phyloP scores from a whole-genome alignment of 2,797 vertebrate genomes.

The Basileuterus tristriatus region DNA sequence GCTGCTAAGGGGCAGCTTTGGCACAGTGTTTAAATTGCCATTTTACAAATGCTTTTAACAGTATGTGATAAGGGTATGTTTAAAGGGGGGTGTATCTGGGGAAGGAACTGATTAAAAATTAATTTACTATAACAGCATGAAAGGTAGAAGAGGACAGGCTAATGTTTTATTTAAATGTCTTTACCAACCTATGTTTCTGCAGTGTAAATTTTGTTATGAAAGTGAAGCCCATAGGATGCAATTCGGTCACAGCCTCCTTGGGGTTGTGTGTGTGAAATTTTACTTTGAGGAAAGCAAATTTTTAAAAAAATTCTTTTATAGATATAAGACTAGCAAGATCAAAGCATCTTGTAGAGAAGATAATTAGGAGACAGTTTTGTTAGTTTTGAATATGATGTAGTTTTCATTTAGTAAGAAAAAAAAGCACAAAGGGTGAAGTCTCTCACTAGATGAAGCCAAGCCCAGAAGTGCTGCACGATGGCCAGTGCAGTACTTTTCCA shows the following conservation, averaged over 20 bases:
- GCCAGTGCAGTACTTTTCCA: not conserved
- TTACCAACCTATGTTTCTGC: not conserved
- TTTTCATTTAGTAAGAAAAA: not conserved
- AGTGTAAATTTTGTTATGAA: constrained; percentile 5
- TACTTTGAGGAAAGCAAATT: not conserved
- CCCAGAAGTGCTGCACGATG: not conserved
- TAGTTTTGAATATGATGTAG: not conserved
- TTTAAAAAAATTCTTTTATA: not conserved
- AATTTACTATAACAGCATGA: constrained; percentile 25
- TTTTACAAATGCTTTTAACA: constrained; percentile 35
- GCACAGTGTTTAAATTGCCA: not conserved
- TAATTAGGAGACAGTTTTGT: not conserved
- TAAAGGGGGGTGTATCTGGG: constrained; percentile 13
- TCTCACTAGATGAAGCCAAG: not conserved
- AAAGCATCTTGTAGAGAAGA: not conserved
- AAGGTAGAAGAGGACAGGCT: constrained; percentile 6
- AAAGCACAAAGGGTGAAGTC: not conserved
- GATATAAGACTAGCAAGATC: not conserved
- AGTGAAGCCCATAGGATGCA: not conserved
- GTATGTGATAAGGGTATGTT: not conserved
- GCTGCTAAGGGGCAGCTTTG: not conserved
- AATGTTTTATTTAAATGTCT: constrained; percentile 52
- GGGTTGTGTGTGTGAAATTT: not conserved
- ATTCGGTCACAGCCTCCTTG: not conserved
- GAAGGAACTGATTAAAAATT: constrained; percentile 53